phyloP scores from a whole-genome alignment of 2,888 invertebrate species.

The Pammene fasciana region DNA sequence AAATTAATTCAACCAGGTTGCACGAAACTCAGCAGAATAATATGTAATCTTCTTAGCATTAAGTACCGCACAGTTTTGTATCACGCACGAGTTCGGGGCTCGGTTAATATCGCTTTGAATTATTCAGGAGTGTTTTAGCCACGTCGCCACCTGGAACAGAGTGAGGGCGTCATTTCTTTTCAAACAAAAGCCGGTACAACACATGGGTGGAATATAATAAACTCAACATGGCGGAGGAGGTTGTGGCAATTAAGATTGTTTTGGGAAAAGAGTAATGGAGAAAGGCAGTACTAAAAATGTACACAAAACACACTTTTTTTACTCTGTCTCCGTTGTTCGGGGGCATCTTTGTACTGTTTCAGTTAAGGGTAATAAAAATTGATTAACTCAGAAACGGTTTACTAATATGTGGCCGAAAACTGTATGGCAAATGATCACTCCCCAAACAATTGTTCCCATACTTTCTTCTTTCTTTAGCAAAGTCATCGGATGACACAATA shows the following conservation, averaged over 20 bases:
- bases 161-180: slow-evolving; percentile 72
- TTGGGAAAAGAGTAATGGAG: not conserved
- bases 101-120: slow-evolving; percentile 78
- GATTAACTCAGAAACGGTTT: no score
- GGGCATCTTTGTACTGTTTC: no score
- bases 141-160: slow-evolving; percentile 78
- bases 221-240: not conserved
- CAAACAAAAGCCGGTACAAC: slow-evolving; percentile 47
- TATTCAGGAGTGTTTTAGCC: slow-evolving; percentile 78
- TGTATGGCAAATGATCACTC: no score
- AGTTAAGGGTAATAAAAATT: no score
- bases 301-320: no score
- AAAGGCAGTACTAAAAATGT: not conserved
- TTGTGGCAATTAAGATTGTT: not conserved
- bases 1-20: not conserved
- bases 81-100: slow-evolving; percentile 58
- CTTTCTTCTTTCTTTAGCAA: no score
- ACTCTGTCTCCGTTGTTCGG: no score
- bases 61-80: slow-evolving; percentile 55
- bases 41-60: slow-evolving; percentile 58
- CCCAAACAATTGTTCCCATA: no score
- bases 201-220: slow-evolving; percentile 19
- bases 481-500: no score
- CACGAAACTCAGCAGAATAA: slow-evolving; percentile 26
- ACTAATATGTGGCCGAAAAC: no score